These are phyloP conservation scores for Epistrophe eligans DNA, from an alignment of 2,888 invertebrate species.

Conservation along the genomic window DNA sequence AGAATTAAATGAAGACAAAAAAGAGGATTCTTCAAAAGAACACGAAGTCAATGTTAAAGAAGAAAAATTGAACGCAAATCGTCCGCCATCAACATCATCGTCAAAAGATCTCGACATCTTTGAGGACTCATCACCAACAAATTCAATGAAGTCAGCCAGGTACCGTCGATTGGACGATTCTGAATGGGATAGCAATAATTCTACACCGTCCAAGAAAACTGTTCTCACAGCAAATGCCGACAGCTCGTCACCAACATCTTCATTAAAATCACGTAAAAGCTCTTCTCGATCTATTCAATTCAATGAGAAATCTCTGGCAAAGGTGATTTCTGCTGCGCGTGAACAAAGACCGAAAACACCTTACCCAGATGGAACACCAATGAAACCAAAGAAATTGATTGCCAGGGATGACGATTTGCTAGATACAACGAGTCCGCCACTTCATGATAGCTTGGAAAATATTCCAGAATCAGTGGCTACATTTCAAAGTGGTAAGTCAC, in stretches of 20 bases:
- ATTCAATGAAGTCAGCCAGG: conserved; percentile 53
- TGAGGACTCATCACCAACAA: conserved; percentile 58
- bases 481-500: conserved; percentile 32
- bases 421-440: conserved; percentile 79
- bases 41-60: neutral
- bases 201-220: conserved; percentile 64
- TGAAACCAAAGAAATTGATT: conserved; percentile 77
- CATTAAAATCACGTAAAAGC: conserved; percentile 77
- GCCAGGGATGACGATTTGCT: conserved; percentile 79
- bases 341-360: conserved; percentile 81
- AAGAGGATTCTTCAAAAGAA: neutral
- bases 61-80: conserved; percentile 13
- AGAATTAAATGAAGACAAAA: neutral
- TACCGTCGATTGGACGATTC: conserved; percentile 58
- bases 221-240: conserved; percentile 67
- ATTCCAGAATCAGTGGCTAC: conserved; percentile 75
- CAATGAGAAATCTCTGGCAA: conserved; percentile 74
- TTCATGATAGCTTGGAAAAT: conserved; percentile 80
- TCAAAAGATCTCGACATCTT: conserved; percentile 58
- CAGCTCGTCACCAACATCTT: conserved; percentile 77
- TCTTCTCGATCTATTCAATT: conserved; percentile 78
- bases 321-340: conserved; percentile 76
- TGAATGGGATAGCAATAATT: conserved; percentile 66
- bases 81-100: conserved; percentile 44
- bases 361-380: conserved; percentile 81